A percentile compares a stretch with the other conserved stretches of the same genome.
phyloP scores from a whole-genome alignment of 2,888 invertebrate genomes.

The Ennomos fuscantarius region DNA sequence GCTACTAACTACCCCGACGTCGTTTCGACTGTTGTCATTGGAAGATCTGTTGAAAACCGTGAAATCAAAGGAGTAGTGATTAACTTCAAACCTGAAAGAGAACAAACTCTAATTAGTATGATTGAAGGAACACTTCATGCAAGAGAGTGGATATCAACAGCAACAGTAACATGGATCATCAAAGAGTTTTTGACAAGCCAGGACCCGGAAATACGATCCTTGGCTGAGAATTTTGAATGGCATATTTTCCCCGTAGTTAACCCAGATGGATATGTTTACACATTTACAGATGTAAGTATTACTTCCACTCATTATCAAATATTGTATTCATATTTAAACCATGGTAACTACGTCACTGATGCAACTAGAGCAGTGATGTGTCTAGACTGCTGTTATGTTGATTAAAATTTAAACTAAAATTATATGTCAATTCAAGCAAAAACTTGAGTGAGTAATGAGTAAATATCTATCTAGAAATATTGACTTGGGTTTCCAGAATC shows the following conservation, averaged over 20 bases:
- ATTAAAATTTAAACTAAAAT: too few species aligned
- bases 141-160: constrained; percentile 90
- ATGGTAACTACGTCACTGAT: too few species aligned
- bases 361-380: too few species aligned
- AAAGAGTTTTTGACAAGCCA: constrained; percentile 87
- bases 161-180: constrained; percentile 88
- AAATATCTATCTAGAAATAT: background rate
- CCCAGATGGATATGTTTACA: constrained; percentile 90
- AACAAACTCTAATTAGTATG: constrained; percentile 74
- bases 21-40: constrained; percentile 81
- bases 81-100: constrained; percentile 68
- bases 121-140: constrained; percentile 88
- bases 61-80: constrained; percentile 83
- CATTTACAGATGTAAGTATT: constrained; percentile 85
- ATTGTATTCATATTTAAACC: too few species aligned
- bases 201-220: constrained; percentile 77
- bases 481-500: constrained; percentile 84
- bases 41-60: constrained; percentile 86
- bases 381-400: too few species aligned
- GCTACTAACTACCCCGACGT: constrained; percentile 73
- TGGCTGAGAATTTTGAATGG: constrained; percentile 90
- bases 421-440: too few species aligned
- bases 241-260: constrained; percentile 90
- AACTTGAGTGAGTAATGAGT: too few species aligned
- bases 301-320: too few species aligned